Percentiles rank a stretch among this genome's conserved stretches.
These are phyloP conservation scores for Cassiopea xamachana DNA, from an alignment of 30 jellyfish, hydroid and myxozoan species.

Conservation along the genomic window DNA sequence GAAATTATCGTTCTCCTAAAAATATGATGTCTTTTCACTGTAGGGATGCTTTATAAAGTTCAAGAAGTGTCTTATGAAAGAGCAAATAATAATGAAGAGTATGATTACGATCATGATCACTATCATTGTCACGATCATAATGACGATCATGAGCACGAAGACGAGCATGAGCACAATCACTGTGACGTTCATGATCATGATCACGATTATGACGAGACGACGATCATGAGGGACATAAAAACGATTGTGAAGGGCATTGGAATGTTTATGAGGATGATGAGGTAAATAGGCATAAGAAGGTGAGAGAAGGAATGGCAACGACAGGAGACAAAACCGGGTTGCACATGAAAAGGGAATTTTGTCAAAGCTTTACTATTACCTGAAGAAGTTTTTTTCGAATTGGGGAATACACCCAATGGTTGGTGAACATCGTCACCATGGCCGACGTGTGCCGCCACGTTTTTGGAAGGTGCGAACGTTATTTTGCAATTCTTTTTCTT, in stretches of 20 bases:
- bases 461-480: background rate
- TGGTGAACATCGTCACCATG: constrained; percentile 1
- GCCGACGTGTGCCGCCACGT: background rate
- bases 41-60: constrained; percentile 24
- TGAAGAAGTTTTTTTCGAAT: background rate
- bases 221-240: background rate
- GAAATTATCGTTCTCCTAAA: too few relatives aligned
- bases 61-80: constrained; percentile 15
- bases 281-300: too few relatives aligned
- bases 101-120: background rate
- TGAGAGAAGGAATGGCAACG: too few relatives aligned
- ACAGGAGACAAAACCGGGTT: too few relatives aligned
- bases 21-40: background rate
- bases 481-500: background rate
- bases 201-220: too few relatives aligned
- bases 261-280: too few relatives aligned
- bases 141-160: background rate
- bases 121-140: background rate
- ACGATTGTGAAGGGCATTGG: too few relatives aligned
- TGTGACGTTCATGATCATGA: background rate
- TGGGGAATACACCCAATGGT: background rate
- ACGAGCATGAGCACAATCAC: background rate
- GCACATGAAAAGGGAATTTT: background rate
- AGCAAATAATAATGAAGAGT: background rate
- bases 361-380: background rate